A percentile compares a stretch with the other conserved stretches of the same genome.
These are phyloP conservation scores for Lacerta viridis DNA, from an alignment of 2,797 vertebrate genomes.

Conservation along the genomic window DNA sequence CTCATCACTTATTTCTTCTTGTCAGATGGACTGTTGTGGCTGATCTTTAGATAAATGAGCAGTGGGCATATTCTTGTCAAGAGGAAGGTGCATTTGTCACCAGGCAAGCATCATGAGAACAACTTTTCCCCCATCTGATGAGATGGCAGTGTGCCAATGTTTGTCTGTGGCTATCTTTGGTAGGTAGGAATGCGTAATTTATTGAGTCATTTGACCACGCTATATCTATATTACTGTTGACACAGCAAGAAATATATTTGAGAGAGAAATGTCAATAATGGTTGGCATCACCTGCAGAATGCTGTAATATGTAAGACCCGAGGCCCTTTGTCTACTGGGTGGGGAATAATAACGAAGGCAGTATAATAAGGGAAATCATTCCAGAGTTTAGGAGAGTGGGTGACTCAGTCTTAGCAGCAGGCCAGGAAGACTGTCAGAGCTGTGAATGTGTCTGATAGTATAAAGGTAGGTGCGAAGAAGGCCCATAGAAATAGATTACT, in stretches of 20 bases:
- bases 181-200: neutral
- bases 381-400: neutral
- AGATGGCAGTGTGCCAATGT: neutral
- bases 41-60: neutral
- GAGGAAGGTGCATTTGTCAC: neutral
- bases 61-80: neutral
- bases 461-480: slow-evolving; percentile 19
- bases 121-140: neutral
- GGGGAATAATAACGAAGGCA: neutral
- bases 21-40: neutral
- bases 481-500: slow-evolving; percentile 1
- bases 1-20: neutral
- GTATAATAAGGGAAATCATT: neutral
- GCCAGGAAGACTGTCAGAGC: neutral
- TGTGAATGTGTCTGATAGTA: neutral
- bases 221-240: neutral
- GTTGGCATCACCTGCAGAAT: slow-evolving; percentile 12
- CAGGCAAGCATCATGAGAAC: neutral
- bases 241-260: neutral
- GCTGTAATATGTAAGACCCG: neutral
- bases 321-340: neutral
- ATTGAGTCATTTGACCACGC: neutral
- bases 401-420: neutral
- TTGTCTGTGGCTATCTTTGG: neutral
- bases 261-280: neutral